Percentiles rank a stretch among this genome's conserved stretches.
These are phyloP conservation scores for Listrodromus nycthemerus DNA, from an alignment of 2,888 invertebrate species.

Conservation along the genomic window DNA sequence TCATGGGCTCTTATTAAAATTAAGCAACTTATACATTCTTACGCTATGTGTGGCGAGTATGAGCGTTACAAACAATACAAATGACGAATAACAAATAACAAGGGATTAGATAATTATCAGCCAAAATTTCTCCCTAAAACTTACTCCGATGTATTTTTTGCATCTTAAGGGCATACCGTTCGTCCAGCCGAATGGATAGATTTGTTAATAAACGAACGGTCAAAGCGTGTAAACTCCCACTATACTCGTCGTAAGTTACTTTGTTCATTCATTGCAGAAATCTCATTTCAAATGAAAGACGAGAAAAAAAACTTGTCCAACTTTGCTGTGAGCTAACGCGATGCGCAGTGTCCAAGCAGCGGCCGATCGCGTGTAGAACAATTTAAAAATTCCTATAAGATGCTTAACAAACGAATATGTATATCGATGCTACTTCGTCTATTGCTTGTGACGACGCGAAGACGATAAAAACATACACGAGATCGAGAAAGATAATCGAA, in stretches of 20 bases:
- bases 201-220: not conserved
- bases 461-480: slow-evolving; percentile 31
- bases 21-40: slow-evolving; percentile 25
- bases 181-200: not conserved
- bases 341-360: not conserved
- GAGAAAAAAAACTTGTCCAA: not conserved
- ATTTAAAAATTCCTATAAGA: slow-evolving; percentile 7
- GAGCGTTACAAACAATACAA: not conserved
- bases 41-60: not conserved
- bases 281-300: not conserved
- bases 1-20: slow-evolving; percentile 10
- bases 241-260: not conserved
- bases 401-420: slow-evolving; percentile 29
- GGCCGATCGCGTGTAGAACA: slow-evolving; percentile 1
- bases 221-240: not conserved
- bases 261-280: not conserved
- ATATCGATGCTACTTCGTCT: slow-evolving; percentile 28
- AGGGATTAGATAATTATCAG: not conserved
- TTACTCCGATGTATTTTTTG: not conserved
- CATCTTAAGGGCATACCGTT: not conserved
- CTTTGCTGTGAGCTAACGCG: slow-evolving; percentile 2
- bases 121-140: not conserved
- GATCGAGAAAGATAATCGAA: slow-evolving; percentile 30
- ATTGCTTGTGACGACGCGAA: not conserved
- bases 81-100: slow-evolving; percentile 1